These are phyloP conservation scores for Sphaeramia orbicularis DNA, from an alignment of 2,797 vertebrate genomes.

Conservation along the genomic window DNA sequence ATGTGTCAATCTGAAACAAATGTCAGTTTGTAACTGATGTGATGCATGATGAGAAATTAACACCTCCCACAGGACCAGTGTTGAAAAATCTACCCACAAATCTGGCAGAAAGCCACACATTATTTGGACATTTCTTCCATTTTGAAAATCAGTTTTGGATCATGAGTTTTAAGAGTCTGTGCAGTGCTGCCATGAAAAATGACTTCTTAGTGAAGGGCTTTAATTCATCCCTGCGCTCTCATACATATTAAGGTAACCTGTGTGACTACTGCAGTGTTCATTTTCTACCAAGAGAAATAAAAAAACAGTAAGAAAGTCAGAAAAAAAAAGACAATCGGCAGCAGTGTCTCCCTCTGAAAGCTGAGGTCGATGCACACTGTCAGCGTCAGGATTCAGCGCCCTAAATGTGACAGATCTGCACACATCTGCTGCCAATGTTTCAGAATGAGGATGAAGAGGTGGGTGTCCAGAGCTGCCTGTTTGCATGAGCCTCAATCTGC, in stretches of 20 bases:
- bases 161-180: conserved; percentile 13
- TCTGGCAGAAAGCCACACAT: conserved; percentile 40
- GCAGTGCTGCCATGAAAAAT: conserved; percentile 3
- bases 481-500: conserved; percentile 18
- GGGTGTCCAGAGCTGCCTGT: conserved; percentile 15
- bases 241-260: not conserved
- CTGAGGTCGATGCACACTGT: conserved; percentile 12
- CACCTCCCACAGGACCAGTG: conserved; percentile 45
- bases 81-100: conserved; percentile 35
- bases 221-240: not conserved
- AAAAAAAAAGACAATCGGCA: not conserved
- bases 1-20: conserved; percentile 26
- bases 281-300: not conserved
- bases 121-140: conserved; percentile 27
- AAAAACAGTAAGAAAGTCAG: not conserved
- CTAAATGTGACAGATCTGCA: conserved; percentile 45
- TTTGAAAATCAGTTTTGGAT: conserved; percentile 32
- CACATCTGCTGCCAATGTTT: conserved; percentile 19
- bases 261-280: not conserved
- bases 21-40: conserved; percentile 28
- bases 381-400: conserved; percentile 22
- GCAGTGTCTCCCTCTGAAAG: not conserved
- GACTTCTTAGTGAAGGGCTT: not conserved
- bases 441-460: conserved; percentile 23
- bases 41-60: conserved; percentile 44